phyloP scores from a whole-genome alignment of 2,113 vertebrate species.

The Hemicordylus capensis region DNA sequence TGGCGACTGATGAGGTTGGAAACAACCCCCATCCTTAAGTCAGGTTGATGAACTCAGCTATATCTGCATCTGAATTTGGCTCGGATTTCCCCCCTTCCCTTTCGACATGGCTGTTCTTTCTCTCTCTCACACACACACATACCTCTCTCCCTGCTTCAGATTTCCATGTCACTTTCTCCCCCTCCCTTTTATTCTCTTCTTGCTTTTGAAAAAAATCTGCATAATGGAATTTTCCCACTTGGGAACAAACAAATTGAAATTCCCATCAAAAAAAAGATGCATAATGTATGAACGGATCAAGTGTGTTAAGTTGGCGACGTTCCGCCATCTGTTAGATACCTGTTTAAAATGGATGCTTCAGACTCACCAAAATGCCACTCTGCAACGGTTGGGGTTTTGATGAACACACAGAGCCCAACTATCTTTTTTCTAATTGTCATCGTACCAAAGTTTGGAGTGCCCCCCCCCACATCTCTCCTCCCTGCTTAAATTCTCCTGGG shows the following conservation, averaged over 20 bases:
- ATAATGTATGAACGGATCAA: constrained; percentile 65
- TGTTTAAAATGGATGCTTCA: constrained; percentile 60
- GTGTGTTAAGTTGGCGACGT: constrained; percentile 39
- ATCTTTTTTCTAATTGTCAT: not conserved
- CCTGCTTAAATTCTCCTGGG: not conserved
- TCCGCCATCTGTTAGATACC: constrained; percentile 75
- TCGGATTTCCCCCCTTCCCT: not conserved
- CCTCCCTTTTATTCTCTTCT: not conserved
- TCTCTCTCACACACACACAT: not conserved
- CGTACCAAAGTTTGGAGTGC: too few relatives aligned
- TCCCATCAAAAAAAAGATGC: constrained; percentile 34
- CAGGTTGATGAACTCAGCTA: too few relatives aligned
- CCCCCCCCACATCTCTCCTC: not conserved
- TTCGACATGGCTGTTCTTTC: not conserved
- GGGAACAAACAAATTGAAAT: constrained; percentile 57
- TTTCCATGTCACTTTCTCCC: too few relatives aligned
- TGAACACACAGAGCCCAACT: constrained; percentile 39
- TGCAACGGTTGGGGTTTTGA: constrained; percentile 51
- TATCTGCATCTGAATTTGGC: not conserved
- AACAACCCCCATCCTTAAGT: too few relatives aligned
- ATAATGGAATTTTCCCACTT: constrained; percentile 62
- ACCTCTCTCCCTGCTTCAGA: too few relatives aligned
- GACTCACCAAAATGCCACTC: constrained; percentile 49
- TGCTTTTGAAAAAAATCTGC: not conserved
- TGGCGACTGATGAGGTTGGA: too few relatives aligned